phyloP scores from a whole-genome alignment of 1,140 invertebrate genomes.

The Drosophila prosaltans region DNA sequence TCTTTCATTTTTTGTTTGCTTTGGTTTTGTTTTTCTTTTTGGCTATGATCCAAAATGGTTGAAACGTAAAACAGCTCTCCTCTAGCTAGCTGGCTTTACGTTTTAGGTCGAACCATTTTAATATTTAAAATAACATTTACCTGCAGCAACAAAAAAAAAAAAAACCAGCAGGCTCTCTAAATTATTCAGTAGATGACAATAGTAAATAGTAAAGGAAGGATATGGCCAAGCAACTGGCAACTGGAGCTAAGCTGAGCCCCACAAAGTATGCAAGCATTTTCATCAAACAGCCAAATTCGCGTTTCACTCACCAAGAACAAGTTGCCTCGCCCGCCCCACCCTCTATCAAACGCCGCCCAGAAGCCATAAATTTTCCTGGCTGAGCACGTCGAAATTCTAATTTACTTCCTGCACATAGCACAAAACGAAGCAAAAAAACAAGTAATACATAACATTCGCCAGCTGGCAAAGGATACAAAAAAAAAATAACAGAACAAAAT shows the following conservation, averaged over 20 bases:
- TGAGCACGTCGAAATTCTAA: conserved; percentile 64
- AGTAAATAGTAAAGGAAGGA: conserved; percentile 26
- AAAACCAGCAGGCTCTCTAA: conserved; percentile 28
- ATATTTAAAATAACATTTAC: conserved; percentile 69
- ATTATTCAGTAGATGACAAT: conserved; percentile 51
- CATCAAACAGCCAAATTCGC: conserved; percentile 40
- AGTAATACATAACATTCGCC: conserved; percentile 7
- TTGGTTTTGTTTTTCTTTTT: conserved; percentile 15
- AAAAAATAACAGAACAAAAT: conserved; percentile 22
- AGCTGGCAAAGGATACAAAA: conserved; percentile 20
- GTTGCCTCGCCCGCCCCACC: not conserved
- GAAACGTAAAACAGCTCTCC: not conserved
- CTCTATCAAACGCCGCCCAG: not conserved
- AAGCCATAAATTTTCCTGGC: conserved; percentile 65
- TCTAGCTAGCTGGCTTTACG: not conserved
- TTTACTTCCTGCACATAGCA: conserved; percentile 49
- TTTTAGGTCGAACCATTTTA: conserved; percentile 55
- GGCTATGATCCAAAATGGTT: conserved; percentile 42
- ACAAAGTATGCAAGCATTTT: conserved; percentile 40
- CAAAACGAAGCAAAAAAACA: conserved; percentile 14
- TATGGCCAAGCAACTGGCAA: conserved; percentile 7
- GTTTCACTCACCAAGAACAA: conserved; percentile 20
- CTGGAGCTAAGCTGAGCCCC: not conserved
- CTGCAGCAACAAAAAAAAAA: conserved; percentile 14
- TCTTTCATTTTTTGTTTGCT: not conserved